Percentiles rank a stretch among this genome's conserved stretches.
phyloP scores from a whole-genome alignment of 1,140 invertebrate species.

The Samia ricini region DNA sequence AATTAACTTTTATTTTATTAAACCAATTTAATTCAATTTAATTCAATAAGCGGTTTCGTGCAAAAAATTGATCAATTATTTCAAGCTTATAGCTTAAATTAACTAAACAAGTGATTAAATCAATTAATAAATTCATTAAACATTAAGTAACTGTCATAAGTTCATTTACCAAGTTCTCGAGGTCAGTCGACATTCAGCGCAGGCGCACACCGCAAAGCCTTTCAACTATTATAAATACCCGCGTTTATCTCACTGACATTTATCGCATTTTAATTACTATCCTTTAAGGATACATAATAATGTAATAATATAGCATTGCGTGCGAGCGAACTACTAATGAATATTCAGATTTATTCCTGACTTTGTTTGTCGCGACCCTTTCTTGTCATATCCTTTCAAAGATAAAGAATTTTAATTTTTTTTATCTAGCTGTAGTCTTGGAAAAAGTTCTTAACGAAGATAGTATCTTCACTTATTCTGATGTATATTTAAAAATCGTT shows the following conservation, averaged over 20 bases:
- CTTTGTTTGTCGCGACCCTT: neutral
- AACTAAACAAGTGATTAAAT: no score
- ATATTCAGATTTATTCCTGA: neutral
- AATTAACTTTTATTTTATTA: no score
- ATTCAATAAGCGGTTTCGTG: no score
- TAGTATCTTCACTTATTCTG: no score
- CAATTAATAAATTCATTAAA: no score
- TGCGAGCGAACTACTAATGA: neutral
- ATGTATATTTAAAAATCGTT: no score
- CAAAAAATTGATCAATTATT: no score
- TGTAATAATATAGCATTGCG: neutral
- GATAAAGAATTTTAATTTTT: neutral
- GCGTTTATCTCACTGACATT: constrained; percentile 44
- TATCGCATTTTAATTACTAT: constrained; percentile 43
- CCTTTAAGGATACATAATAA: neutral
- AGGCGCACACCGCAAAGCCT: constrained; percentile 6
- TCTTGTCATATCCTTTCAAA: neutral
- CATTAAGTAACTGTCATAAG: no score
- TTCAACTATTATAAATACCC: constrained; percentile 23
- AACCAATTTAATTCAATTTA: no score
- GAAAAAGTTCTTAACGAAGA: no score
- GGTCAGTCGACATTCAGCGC: constrained; percentile 8
- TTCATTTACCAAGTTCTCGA: neutral
- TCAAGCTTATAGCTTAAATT: no score
- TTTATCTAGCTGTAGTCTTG: neutral